Conservation (phyloP, 2,888 invertebrate species). For the Pogonocherus hispidulus region DNA sequence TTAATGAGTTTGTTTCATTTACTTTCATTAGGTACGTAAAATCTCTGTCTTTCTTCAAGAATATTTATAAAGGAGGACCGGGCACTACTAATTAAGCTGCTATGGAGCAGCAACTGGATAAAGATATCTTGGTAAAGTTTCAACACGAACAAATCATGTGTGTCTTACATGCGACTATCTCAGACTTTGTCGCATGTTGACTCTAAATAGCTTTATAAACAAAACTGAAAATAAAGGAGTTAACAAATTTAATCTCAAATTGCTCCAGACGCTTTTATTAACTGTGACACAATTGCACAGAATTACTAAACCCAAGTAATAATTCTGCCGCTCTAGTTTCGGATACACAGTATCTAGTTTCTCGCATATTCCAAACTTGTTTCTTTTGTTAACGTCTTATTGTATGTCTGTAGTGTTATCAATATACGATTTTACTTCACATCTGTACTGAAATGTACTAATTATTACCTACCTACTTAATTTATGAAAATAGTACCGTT, state of each 20-base stretch:
- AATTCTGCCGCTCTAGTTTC: background rate
- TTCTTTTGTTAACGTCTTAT: constrained; percentile 4
- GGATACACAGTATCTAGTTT: background rate
- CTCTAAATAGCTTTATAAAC: background rate
- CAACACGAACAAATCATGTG: background rate
- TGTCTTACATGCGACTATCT: background rate
- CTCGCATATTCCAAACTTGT: background rate
- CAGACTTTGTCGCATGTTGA: background rate
- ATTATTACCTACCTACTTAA: background rate
- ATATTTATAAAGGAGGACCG: background rate
- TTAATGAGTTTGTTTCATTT: too few relatives aligned
- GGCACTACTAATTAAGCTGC: background rate
- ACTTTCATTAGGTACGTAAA: too few relatives aligned
- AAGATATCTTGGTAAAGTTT: background rate
- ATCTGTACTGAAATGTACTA: background rate
- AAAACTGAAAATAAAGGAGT: background rate
- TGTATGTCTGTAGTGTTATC: background rate
- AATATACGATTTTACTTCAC: background rate
- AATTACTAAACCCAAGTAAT: background rate
- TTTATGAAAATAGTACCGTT: background rate
- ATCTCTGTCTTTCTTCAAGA: too few relatives aligned
- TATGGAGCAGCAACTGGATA: background rate
- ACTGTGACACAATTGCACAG: constrained; percentile 1
- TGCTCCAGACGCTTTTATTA: constrained; percentile 3
- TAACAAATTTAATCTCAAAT: background rate